Conservation (phyloP, 2,888 invertebrate genomes). For the Drosophila helvetica region DNA sequence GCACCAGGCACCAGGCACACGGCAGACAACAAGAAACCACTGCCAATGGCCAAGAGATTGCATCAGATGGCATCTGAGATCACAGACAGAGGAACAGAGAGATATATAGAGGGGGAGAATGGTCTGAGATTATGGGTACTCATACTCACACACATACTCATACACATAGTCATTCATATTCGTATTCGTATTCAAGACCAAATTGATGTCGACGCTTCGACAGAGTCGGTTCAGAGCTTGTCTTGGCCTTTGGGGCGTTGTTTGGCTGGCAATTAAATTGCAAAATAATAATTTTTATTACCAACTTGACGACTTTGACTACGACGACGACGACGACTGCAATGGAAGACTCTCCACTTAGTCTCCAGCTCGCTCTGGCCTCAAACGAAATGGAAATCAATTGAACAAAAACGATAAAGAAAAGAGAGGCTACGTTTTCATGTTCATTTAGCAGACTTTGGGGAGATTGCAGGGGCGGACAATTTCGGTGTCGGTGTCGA, state of each 20-base stretch:
- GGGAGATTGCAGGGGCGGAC: conserved; percentile 39
- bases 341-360: conserved; percentile 30
- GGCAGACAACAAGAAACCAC: conserved; percentile 24
- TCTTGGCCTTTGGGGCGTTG: conserved; percentile 58
- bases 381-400: conserved; percentile 73
- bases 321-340: conserved; percentile 9
- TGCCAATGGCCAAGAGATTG: conserved; percentile 60
- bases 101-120: neutral
- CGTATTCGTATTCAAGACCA: conserved; percentile 69
- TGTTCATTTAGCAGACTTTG: conserved; percentile 58
- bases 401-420: conserved; percentile 27
- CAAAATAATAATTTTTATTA: conserved; percentile 74
- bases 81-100: neutral
- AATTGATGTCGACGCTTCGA: conserved; percentile 62
- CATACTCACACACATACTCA: neutral
- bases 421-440: conserved; percentile 26
- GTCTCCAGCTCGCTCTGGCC: conserved; percentile 38
- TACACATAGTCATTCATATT: neutral
- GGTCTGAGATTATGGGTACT: conserved; percentile 37
- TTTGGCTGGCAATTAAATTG: conserved; percentile 72
- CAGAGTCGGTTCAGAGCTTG: conserved; percentile 41
- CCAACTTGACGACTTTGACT: conserved; percentile 43
- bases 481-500: conserved; percentile 14
- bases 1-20: conserved; percentile 30
- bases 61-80: conserved; percentile 53